Evolutionary conservation across 2,797 vertebrate genomes (phyloP), one percentile per base, ranked within the genome.

Genomic region (Lagodon rhomboides): DNA sequence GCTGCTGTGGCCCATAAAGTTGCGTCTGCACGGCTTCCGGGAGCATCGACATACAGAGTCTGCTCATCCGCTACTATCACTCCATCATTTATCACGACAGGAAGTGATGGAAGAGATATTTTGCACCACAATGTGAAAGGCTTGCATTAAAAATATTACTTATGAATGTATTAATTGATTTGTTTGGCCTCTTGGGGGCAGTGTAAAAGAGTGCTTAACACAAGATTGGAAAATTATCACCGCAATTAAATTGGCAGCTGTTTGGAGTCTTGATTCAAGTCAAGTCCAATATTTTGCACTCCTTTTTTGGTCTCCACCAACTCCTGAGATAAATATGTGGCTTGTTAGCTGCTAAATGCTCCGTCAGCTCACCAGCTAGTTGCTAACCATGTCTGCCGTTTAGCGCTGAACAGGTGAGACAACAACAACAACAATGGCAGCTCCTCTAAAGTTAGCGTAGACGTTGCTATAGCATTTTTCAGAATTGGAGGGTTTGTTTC

Each of bases 1-100:
- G 60, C 17, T 66, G 47, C 54, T 63, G 20, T 13, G n/a, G 30
- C 5, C 67, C 64, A 56, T 76, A 63, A 73, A 68, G 49, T 25
- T n/a, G 47, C 6, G 20, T 79, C 72, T 53, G 22, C 2, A 27
- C 13, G 3, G 20, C 73, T 78, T 89, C 56, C 44, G 2, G 79
- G 15, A 41, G 73, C 3, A 49, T 49, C 73, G 59, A 3, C 51
- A 13, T 0, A 4, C 63, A 17, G 12, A 15, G 53, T 64, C 6
- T 50, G 59, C 13, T 62, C 20, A 5, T 60, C 23, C 3, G 49
- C 23, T 58, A 20, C 27, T 3, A 23, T 27, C 44, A 17, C 20
- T 30, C 15, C 7, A 1, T 20, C 41, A 15, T 55, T 46, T 4
- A 54, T 25, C 23, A 30, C 10, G 30, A 61, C 17, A 50, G 5